phyloP scores from a whole-genome alignment of 64 coral and sea anemone species.

The Acropora yongei region DNA sequence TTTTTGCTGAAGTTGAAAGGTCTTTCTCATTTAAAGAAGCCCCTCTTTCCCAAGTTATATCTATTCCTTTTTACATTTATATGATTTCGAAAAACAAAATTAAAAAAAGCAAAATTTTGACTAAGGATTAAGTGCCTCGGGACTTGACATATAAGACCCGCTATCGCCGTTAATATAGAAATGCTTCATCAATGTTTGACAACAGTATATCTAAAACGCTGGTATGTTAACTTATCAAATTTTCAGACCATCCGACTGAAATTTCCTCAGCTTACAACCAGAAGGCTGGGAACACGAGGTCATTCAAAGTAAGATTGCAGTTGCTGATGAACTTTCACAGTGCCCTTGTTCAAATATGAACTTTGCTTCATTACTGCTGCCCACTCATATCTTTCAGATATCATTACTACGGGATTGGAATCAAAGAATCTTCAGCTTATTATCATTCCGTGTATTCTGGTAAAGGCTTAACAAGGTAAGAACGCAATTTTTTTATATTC shows the following conservation, averaged over 20 bases:
- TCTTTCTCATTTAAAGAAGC: no score
- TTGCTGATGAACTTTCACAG: background rate
- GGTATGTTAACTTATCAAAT: background rate
- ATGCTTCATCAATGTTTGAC: no score
- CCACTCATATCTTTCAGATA: slow-evolving; percentile 78
- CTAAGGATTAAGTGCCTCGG: background rate
- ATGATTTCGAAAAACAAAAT: no score
- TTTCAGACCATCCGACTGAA: slow-evolving; percentile 97
- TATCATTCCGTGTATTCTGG: slow-evolving; percentile 99
- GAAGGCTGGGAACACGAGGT: slow-evolving; percentile 87
- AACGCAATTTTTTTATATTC: background rate
- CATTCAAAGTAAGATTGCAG: slow-evolving; percentile 88
- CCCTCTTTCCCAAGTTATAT: background rate
- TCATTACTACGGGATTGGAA: slow-evolving; percentile 99
- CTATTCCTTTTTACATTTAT: background rate
- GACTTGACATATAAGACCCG: no score
- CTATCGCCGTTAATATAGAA: no score
- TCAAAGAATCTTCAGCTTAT: slow-evolving; percentile 97
- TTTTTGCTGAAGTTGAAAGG: no score
- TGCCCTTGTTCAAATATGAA: slow-evolving; percentile 21
- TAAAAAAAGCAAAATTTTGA: slow-evolving; percentile 30
- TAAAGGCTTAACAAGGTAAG: slow-evolving; percentile 95
- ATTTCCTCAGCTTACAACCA: slow-evolving; percentile 97
- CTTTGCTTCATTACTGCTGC: slow-evolving; percentile 44
- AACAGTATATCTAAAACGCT: no score